Evolutionary conservation across 2,797 vertebrate species (phyloP), one percentile per base, ranked within the genome.

Genomic region (Acanthopagrus latus): DNA sequence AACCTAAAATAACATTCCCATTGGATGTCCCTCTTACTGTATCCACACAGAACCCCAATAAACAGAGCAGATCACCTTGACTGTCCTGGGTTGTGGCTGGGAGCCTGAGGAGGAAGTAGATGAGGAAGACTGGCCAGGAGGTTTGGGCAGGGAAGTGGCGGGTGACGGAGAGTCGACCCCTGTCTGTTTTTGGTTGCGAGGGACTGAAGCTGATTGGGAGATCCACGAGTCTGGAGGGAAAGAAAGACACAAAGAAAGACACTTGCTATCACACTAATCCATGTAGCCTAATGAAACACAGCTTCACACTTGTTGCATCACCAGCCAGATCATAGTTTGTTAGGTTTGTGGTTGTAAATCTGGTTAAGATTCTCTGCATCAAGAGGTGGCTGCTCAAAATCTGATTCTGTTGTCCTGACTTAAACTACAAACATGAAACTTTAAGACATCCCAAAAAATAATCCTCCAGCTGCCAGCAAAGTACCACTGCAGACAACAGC

Each of bases 201-300:
- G 98, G 88, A 99, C 98, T 50, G 98, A 98, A 51, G 98, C 98
- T 5, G 98, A 99, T 88, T 99, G 98, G 63, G 98, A 99, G 92
- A 99, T 97, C 98, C 98, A 99, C 25, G 96, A 98, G 95, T 99
- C 98, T 99, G 74, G 0, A 54, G 29, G n/a, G 16, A 0, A 64
- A 46, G 41, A 27, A 51, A 21, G 1, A 54, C 25, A 13, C 7
- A 27, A 18, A 17, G 20, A 38, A 11, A 38, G 51, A 17, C 10
- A 46, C 7, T 41, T 47, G 18, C 21, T 44, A 8, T 41, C 4
- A 27, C 7, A 18, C 0, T 18, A 18, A 20, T 48, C 41, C 16
- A 57, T 50, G 16, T 7, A 3, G 12, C 11, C 20, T 41, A 2
- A 41, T 65, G 46, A 6, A 12, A 12, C 52, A 41, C 47, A 63